Base-by-base conservation (phyloP, 2,113 vertebrate genomes). In the Oncorhynchus keta region DNA sequence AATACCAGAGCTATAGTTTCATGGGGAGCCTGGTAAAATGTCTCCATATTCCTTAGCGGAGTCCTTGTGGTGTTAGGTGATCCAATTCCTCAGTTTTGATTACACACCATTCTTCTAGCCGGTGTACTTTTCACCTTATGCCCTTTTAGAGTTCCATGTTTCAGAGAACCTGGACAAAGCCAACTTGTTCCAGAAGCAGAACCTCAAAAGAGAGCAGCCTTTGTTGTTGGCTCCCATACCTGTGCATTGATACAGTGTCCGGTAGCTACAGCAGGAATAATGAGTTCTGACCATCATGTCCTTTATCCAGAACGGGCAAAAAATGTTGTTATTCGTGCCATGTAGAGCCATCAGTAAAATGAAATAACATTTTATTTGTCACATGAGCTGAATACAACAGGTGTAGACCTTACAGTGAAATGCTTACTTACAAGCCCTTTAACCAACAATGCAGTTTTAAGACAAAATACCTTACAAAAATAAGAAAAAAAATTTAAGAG, bases 171-270 rank as follows among this genome's bases (percentile, higher is more conserved):
- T 32, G 49, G 2, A 80, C 62, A 74, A 81, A 76, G 77, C 64
- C 24, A 16, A 81, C 79, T 45, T 83, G 81, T 86, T 57, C 35
- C 39, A 45, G 39, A 45, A 45, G 39, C 13, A 65, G 61, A 20
- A 26, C 73, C 74, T 28, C 32, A 32, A 79, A 79, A 49, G 30
- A 81, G 72, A 73, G 65, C 3, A 0, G 11, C 64, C 79, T 76
- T 71, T 80, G 59, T 84, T 75, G 32, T 57, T 1, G 57, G n/a
- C 28, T 49, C 4, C 20, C 20, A 45, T 22, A 4, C 35, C 35
- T 48, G 20, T 26, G 28, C 30, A 20, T 18, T 32, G 66, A 28
- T 39, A 67, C 14, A 1, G 64, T n/a, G 64, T 67, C 73, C 9
- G 22, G 45, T 49, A 65, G 51, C 4, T 30, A 28, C 64, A 76